A percentile compares a stretch with the other conserved stretches of the same genome.
Evolutionary conservation across 92 coral and sea anemone genomes (phyloP).

Genomic region (Scolanthus callimorphus): DNA sequence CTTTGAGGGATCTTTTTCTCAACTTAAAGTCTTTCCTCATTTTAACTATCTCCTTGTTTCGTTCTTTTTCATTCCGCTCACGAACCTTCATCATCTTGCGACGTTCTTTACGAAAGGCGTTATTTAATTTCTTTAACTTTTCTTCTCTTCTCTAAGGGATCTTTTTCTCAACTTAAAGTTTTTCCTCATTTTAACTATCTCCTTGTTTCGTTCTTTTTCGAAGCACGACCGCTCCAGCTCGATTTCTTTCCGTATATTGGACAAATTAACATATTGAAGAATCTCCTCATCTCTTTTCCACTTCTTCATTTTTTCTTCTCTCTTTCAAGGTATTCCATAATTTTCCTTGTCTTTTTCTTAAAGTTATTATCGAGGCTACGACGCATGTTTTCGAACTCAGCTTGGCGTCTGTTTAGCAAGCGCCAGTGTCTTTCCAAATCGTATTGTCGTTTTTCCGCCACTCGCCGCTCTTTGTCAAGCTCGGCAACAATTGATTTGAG

Average conservation of each 20-base stretch:
- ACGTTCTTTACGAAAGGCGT: too few relatives aligned
- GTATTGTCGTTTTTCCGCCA: conserved; percentile 26
- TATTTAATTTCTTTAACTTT: too few relatives aligned
- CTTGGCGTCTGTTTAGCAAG: conserved; percentile 38
- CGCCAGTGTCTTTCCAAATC: conserved; percentile 40
- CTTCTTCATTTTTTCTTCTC: conserved; percentile 56
- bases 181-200: conserved; percentile 42
- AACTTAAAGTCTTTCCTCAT: too few relatives aligned
- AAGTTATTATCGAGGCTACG: conserved; percentile 8
- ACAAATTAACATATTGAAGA: conserved; percentile 39
- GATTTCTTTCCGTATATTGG: conserved; percentile 41
- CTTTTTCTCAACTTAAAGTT: conserved; percentile 34
- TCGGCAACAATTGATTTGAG: conserved; percentile 23
- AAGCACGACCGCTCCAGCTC: conserved; percentile 25
- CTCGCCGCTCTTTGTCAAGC: conserved; percentile 42
- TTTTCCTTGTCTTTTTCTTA: conserved; percentile 27
- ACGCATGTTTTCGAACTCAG: conserved; percentile 32
- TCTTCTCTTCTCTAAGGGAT: too few relatives aligned
- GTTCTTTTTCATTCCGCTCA: too few relatives aligned
- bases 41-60: too few relatives aligned
- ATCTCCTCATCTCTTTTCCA: conserved; percentile 53
- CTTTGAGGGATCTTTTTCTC: too few relatives aligned
- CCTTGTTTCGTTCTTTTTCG: conserved; percentile 35
- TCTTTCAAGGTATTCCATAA: conserved; percentile 22
- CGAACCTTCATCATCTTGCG: too few relatives aligned